Conservation (phyloP, 2,113 vertebrate species). For the Malurus melanocephalus region DNA sequence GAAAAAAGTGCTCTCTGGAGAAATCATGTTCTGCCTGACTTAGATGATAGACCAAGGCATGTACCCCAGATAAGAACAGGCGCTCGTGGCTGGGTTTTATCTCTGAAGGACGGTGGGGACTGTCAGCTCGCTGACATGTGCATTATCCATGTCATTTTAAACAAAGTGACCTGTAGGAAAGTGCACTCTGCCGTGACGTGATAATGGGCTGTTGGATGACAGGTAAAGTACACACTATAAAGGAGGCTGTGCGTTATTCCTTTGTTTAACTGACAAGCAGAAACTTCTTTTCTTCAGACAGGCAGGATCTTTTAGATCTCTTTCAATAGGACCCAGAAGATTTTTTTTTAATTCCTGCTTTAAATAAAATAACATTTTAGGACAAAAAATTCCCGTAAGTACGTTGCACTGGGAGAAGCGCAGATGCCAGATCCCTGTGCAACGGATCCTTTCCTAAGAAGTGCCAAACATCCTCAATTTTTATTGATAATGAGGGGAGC, state of each 20-base stretch:
- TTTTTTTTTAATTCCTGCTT: slow-evolving; percentile 16
- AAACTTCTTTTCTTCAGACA: slow-evolving; percentile 66
- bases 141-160: slow-evolving; percentile 87
- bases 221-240: slow-evolving; percentile 79
- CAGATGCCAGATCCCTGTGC: not conserved
- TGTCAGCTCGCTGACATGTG: slow-evolving; percentile 85
- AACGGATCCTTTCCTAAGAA: not conserved
- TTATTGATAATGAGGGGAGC: not conserved
- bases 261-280: slow-evolving; percentile 80
- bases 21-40: slow-evolving; percentile 90
- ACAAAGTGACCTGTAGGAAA: slow-evolving; percentile 89
- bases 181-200: slow-evolving; percentile 80
- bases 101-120: slow-evolving; percentile 82
- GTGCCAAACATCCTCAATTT: not conserved
- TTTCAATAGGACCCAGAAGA: slow-evolving; percentile 38
- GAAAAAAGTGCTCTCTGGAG: slow-evolving; percentile 93
- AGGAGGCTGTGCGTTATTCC: slow-evolving; percentile 72
- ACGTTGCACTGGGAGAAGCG: not conserved
- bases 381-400: not conserved
- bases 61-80: slow-evolving; percentile 89
- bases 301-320: slow-evolving; percentile 66
- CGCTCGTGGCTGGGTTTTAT: slow-evolving; percentile 74
- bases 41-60: slow-evolving; percentile 83
- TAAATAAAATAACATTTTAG: slow-evolving; percentile 16
- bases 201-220: slow-evolving; percentile 88